Evolutionary conservation across 2,113 vertebrate genomes (phyloP).

Genomic region (Lophius piscatorius): DNA sequence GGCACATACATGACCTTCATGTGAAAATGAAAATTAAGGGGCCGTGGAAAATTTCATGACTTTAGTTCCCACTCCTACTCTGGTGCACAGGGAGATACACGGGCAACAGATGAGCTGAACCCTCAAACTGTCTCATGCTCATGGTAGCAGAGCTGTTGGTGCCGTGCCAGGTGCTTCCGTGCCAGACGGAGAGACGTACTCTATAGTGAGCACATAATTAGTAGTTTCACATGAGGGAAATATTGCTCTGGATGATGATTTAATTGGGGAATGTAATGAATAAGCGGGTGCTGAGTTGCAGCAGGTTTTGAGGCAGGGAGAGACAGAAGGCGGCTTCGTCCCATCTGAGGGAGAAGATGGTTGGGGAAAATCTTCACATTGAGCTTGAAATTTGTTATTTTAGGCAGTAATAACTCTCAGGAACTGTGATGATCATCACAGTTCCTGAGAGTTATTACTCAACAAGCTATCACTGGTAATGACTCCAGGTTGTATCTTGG

Average conservation of each 20-base stretch:
- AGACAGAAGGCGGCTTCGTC: constrained; percentile 37
- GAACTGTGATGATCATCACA: too few species aligned
- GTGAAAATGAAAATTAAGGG: constrained; percentile 38
- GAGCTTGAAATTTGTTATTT: background rate
- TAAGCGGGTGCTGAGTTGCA: constrained; percentile 43
- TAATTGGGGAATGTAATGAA: constrained; percentile 68
- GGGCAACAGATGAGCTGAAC: background rate
- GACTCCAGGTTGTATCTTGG: too few species aligned
- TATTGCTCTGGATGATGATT: constrained; percentile 50
- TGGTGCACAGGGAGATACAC: background rate
- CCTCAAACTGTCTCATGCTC: too few species aligned
- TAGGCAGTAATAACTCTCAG: too few species aligned
- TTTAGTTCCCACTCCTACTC: background rate
- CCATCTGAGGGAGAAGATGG: constrained; percentile 7
- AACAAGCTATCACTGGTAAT: too few species aligned
- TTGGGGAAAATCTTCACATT: constrained; percentile 13
- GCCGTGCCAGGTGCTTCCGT: constrained; percentile 34
- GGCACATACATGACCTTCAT: constrained; percentile 52
- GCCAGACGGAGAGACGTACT: constrained; percentile 21
- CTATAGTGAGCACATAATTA: constrained; percentile 57
- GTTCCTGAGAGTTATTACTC: too few species aligned
- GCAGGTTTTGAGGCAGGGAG: constrained; percentile 44
- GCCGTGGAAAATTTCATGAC: constrained; percentile 18
- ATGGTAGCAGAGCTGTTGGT: constrained; percentile 3
- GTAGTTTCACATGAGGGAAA: constrained; percentile 31